Conservation (phyloP, 1,140 invertebrate species). For the Chrysomallon squamiferum region DNA sequence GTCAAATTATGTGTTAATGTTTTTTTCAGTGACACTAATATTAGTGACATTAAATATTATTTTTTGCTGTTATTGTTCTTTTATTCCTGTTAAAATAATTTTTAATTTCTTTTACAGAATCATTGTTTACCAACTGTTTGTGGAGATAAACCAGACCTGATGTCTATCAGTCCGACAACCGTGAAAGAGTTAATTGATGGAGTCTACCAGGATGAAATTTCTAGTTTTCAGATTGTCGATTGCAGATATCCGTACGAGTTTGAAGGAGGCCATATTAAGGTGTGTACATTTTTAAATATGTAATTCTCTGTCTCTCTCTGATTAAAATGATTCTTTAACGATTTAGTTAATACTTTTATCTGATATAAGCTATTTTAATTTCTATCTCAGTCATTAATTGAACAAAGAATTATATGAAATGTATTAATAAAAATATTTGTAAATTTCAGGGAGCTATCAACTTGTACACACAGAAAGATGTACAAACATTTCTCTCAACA, state of each 20-base stretch:
- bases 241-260: constrained; percentile 94
- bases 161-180: neutral
- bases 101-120: neutral
- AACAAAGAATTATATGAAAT: no score
- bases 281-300: constrained; percentile 21
- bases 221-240: constrained; percentile 61
- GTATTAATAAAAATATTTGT: neutral
- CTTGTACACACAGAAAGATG: constrained; percentile 79
- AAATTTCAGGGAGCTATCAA: constrained; percentile 75
- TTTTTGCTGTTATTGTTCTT: no score
- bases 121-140: neutral
- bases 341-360: no score
- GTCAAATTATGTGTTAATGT: no score
- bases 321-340: no score
- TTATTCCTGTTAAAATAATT: no score
- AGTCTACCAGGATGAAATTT: constrained; percentile 36
- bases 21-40: no score
- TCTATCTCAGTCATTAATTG: no score
- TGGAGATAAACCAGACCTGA: neutral
- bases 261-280: constrained; percentile 88
- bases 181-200: constrained; percentile 34
- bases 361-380: no score
- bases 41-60: no score
- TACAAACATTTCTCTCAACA: constrained; percentile 70
- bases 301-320: no score